phyloP scores from a whole-genome alignment of 2,888 invertebrate species.

The Lochmaea crataegi region DNA sequence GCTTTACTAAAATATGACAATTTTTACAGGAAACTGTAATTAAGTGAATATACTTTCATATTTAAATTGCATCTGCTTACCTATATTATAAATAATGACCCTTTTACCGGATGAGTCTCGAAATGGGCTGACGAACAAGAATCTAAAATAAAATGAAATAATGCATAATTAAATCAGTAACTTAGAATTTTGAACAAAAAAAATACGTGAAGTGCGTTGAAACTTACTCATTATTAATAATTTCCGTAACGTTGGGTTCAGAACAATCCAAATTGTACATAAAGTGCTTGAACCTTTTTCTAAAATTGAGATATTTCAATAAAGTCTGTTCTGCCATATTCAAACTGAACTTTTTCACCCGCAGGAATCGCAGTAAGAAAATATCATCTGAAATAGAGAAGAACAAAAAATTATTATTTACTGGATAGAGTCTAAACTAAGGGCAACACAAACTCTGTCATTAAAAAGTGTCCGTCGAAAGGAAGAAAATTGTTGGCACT shows the following conservation, averaged over 20 bases:
- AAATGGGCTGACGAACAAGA: constrained; percentile 80
- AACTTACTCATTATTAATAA: constrained; percentile 75
- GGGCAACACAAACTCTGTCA: too few relatives aligned
- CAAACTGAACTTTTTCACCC: constrained; percentile 82
- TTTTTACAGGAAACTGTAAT: too few relatives aligned
- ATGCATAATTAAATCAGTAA: constrained; percentile 1
- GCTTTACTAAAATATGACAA: too few relatives aligned
- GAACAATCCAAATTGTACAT: constrained; percentile 75
- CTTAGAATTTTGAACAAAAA: not conserved
- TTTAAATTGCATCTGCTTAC: constrained; percentile 39
- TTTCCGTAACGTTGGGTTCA: constrained; percentile 71
- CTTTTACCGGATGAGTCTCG: constrained; percentile 79
- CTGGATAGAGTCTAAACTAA: constrained; percentile 11
- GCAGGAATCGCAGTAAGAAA: constrained; percentile 80
- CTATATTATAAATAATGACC: constrained; percentile 71
- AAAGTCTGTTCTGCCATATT: constrained; percentile 83
- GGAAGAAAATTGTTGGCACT: not conserved
- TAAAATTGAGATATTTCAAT: constrained; percentile 80
- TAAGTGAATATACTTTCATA: too few relatives aligned
- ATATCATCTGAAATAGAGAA: constrained; percentile 70
- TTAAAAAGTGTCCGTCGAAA: too few relatives aligned
- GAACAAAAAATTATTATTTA: not conserved
- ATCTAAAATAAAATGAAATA: constrained; percentile 65
- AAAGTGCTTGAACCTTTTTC: constrained; percentile 75
- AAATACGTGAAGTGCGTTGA: not conserved